Evolutionary conservation across 2,888 invertebrate genomes (phyloP).

Genomic region (Lasioglossum malachurum): DNA sequence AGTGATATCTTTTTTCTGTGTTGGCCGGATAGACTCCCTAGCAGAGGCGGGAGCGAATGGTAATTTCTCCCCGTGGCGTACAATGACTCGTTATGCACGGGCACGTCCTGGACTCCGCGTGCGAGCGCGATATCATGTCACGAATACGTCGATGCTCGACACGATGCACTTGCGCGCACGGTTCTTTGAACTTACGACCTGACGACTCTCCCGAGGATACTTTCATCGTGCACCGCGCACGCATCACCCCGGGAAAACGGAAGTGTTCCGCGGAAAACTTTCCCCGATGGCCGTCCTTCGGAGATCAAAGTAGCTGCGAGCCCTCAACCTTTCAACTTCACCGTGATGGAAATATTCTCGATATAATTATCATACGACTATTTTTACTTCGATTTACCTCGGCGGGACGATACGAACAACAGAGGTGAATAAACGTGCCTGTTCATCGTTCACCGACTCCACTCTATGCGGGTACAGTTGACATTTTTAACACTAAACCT

Average conservation of each 20-base stretch:
- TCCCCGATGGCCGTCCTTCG: conserved; percentile 33
- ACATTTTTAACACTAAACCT: no score
- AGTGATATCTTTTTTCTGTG: no score
- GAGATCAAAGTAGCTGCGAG: conserved; percentile 40
- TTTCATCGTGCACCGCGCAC: background rate
- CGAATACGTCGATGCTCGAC: conserved; percentile 42
- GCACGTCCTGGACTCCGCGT: conserved; percentile 30
- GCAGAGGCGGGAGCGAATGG: conserved; percentile 8
- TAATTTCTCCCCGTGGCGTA: conserved; percentile 45
- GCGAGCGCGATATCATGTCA: conserved; percentile 49
- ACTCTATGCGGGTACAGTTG: no score
- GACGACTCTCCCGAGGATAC: conserved; percentile 69
- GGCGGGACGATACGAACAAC: no score
- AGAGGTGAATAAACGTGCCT: no score
- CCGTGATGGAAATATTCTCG: background rate
- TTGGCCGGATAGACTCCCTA: no score
- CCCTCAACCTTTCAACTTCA: background rate
- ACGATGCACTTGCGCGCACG: conserved; percentile 59
- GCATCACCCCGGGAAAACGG: conserved; percentile 45
- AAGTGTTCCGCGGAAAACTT: conserved; percentile 41
- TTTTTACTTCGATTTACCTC: no score
- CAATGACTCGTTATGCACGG: conserved; percentile 58
- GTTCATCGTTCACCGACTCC: no score
- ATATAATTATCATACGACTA: background rate
- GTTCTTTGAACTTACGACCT: conserved; percentile 79